phyloP scores from a whole-genome alignment of 2,888 invertebrate species.

The Onchidella celtica region DNA sequence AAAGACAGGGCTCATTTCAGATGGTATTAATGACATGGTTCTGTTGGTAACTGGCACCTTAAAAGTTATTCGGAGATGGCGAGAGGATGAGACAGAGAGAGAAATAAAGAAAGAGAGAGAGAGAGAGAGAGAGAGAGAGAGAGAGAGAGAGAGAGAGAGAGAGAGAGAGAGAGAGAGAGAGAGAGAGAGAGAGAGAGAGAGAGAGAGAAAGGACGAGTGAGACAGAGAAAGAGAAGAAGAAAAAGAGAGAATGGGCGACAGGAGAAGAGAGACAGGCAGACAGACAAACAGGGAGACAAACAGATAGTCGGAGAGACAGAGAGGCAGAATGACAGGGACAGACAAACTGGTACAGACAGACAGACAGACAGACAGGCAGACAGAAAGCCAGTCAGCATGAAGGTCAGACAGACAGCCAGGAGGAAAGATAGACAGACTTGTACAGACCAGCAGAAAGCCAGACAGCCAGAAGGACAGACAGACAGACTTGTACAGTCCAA shows the following conservation, averaged over 20 bases:
- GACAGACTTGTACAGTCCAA: too few species aligned
- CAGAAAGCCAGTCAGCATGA: too few species aligned
- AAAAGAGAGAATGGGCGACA: neutral
- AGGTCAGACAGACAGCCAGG: too few species aligned
- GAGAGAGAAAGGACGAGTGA: neutral
- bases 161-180: neutral
- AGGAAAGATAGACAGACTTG: neutral
- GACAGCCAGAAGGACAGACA: too few species aligned
- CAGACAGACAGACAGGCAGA: neutral
- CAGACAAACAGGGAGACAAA: neutral
- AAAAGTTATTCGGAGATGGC: neutral
- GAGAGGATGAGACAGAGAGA: neutral
- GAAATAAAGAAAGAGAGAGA: conserved; percentile 2
- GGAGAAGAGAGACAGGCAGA: neutral
- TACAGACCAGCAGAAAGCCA: too few species aligned
- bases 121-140: neutral
- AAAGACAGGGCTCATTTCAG: too few species aligned
- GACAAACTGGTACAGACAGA: neutral
- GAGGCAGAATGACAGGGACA: neutral
- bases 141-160: neutral
- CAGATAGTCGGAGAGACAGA: neutral
- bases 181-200: neutral
- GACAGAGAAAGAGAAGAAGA: neutral
- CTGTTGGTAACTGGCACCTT: neutral
- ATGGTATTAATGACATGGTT: too few species aligned